Percentiles rank a stretch among this genome's conserved stretches.
Evolutionary conservation across 1,140 invertebrate species (phyloP).

Genomic region (Camponotus vicinus): DNA sequence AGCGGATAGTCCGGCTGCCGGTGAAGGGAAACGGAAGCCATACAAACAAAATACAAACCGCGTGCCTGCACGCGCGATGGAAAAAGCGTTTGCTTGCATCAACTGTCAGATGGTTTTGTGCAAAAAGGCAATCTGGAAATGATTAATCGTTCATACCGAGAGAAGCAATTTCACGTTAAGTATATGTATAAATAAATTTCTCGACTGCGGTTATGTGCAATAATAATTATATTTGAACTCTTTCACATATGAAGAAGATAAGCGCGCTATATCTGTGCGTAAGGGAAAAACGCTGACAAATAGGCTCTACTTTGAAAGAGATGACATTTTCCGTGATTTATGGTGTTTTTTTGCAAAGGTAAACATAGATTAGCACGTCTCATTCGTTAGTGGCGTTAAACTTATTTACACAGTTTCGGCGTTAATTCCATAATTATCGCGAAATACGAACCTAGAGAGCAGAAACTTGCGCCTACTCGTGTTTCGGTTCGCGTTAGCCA

Average conservation of each 20-base stretch:
- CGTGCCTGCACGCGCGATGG: slow-evolving; percentile 33
- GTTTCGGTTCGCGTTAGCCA: slow-evolving; percentile 57
- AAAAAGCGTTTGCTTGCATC: slow-evolving; percentile 10
- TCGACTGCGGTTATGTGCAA: no score
- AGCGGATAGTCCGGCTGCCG: slow-evolving; percentile 31
- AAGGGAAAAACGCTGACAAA: neutral
- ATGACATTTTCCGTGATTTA: neutral
- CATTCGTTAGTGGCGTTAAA: neutral
- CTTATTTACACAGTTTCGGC: slow-evolving; percentile 35
- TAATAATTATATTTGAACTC: neutral
- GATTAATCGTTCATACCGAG: slow-evolving; percentile 11
- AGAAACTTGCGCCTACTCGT: slow-evolving; percentile 43
- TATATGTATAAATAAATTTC: neutral
- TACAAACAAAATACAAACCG: slow-evolving; percentile 41
- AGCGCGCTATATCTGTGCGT: neutral
- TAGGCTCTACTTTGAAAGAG: neutral
- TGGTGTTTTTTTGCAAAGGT: neutral
- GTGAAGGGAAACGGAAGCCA: slow-evolving; percentile 50
- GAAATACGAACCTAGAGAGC: slow-evolving; percentile 30
- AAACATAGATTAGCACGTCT: neutral
- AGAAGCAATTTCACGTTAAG: neutral
- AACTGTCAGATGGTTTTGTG: slow-evolving; percentile 30
- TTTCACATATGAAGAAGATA: neutral
- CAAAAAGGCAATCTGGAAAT: neutral
- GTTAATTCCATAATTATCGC: slow-evolving; percentile 44